Conservation (phyloP, 2,113 vertebrate genomes). For the Rafetus swinhoei region DNA sequence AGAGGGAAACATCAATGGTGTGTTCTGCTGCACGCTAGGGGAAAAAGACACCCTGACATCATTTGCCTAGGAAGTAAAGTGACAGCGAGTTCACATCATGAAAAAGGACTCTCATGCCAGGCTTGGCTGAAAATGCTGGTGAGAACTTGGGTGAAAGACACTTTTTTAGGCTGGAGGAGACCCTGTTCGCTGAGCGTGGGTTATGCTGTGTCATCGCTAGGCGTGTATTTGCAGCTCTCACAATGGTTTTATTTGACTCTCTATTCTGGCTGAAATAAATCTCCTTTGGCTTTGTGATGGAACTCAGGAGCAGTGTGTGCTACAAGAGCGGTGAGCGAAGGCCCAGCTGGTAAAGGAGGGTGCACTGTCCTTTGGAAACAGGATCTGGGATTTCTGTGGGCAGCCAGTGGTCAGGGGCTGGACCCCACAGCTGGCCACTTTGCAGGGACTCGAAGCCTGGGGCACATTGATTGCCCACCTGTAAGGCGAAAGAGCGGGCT, state of each 20-base stretch:
- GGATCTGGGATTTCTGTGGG: background rate
- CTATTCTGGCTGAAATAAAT: background rate
- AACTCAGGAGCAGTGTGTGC: no score
- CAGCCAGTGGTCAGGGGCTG: background rate
- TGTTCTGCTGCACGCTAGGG: no score
- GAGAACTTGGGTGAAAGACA: background rate
- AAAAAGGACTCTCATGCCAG: background rate
- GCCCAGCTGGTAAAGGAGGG: background rate
- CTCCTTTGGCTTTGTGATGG: no score
- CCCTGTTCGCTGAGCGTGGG: background rate
- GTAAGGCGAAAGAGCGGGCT: no score
- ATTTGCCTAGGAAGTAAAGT: background rate
- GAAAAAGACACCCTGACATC: no score
- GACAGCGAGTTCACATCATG: background rate
- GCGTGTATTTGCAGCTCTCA: no score
- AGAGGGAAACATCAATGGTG: no score
- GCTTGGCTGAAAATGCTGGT: background rate
- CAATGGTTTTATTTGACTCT: background rate
- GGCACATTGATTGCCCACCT: no score
- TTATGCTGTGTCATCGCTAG: background rate
- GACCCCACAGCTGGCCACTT: background rate
- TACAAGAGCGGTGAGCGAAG: background rate
- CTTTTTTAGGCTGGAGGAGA: background rate
- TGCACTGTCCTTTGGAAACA: background rate
- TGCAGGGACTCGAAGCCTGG: no score